Conservation (phyloP, 2,888 invertebrate genomes). For the Melanchra persicariae region DNA sequence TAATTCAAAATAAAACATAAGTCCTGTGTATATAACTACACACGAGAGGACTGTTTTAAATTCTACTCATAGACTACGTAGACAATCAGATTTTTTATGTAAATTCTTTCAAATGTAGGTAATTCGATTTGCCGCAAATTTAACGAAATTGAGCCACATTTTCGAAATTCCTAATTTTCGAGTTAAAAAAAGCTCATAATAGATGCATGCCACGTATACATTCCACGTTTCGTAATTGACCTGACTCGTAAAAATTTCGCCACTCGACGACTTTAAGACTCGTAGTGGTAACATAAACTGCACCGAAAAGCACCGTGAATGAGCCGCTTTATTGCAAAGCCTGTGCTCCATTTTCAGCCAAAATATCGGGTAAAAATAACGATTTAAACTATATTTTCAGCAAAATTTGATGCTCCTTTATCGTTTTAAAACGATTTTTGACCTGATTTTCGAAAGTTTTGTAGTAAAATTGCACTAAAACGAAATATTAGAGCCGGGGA, state of each 20-base stretch:
- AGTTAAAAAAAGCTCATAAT: not conserved
- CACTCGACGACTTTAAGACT: conserved; percentile 26
- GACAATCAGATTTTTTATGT: conserved; percentile 28
- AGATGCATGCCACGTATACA: conserved; percentile 32
- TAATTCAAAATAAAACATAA: too few relatives aligned
- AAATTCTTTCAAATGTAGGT: conserved; percentile 15
- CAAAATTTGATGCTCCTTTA: conserved; percentile 41
- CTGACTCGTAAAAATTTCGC: conserved; percentile 47
- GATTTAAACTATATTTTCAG: conserved; percentile 51
- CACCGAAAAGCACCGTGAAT: conserved; percentile 49
- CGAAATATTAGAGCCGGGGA: conserved; percentile 21
- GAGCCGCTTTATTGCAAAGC: conserved; percentile 46
- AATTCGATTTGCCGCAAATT: conserved; percentile 30
- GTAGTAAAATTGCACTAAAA: conserved; percentile 38
- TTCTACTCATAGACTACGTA: conserved; percentile 9
- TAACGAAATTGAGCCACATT: conserved; percentile 7
- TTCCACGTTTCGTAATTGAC: conserved; percentile 47
- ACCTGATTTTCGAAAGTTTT: conserved; percentile 45
- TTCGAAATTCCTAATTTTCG: not conserved
- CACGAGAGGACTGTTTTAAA: conserved; percentile 16
- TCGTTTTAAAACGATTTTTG: conserved; percentile 44
- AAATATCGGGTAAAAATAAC: conserved; percentile 56
- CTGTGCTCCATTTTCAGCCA: conserved; percentile 22
- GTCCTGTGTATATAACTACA: too few relatives aligned
- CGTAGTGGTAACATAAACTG: conserved; percentile 38